Conservation (phyloP, 2,888 invertebrate genomes). For the Frankliniella intonsa region DNA sequence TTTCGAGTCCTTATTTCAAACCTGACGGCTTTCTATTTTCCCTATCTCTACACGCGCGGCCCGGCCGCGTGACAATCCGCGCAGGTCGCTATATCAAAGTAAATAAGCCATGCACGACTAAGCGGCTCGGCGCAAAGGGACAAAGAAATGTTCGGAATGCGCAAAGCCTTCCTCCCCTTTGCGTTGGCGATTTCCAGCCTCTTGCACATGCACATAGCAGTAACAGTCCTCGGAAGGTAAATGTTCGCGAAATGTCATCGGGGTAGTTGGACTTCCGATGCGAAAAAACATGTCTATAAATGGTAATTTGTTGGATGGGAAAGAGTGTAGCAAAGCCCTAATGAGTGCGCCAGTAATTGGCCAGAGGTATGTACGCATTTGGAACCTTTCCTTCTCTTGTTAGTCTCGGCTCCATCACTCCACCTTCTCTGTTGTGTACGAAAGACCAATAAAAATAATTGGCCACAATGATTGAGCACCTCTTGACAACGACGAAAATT, state of each 20-base stretch:
- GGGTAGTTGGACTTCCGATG: neutral
- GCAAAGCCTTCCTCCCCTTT: neutral
- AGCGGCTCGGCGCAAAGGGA: neutral
- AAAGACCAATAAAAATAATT: slow-evolving; percentile 15
- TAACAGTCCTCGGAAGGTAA: neutral
- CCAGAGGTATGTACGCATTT: neutral
- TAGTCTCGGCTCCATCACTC: neutral
- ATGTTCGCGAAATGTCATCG: neutral
- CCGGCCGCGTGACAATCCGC: neutral
- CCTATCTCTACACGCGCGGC: too few species aligned
- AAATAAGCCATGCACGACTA: slow-evolving; percentile 4
- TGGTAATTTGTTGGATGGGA: neutral
- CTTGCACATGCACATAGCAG: neutral
- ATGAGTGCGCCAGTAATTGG: neutral
- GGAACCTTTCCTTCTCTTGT: neutral
- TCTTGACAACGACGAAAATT: neutral
- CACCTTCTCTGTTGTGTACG: neutral
- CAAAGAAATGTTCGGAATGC: neutral
- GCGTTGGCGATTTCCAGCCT: neutral
- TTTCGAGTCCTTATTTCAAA: too few species aligned
- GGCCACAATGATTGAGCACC: slow-evolving; percentile 11
- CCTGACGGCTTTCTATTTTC: too few species aligned
- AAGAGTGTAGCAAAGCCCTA: neutral
- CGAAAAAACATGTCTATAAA: neutral
- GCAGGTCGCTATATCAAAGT: neutral